Evolutionary conservation across 2,113 vertebrate genomes (phyloP).

Genomic region (Erpornis zantholeuca): DNA sequence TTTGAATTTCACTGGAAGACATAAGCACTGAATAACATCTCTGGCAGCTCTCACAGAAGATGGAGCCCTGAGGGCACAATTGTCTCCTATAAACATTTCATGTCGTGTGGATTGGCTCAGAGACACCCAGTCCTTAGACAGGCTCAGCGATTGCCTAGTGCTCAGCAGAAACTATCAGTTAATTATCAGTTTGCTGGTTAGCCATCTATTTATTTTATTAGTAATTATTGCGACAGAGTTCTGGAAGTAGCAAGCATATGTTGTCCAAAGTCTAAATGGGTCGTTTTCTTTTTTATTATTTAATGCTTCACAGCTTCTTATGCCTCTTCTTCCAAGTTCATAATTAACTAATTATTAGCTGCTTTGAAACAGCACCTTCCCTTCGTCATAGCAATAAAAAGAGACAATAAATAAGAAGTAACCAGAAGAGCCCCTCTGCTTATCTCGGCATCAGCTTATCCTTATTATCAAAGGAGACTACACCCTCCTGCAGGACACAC

Average conservation of each 20-base stretch:
- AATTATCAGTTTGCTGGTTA: slow-evolving; percentile 88
- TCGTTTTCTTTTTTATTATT: slow-evolving; percentile 72
- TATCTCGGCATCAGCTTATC: slow-evolving; percentile 82
- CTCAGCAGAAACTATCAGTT: slow-evolving; percentile 84
- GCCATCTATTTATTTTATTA: slow-evolving; percentile 88
- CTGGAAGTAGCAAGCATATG: slow-evolving; percentile 70
- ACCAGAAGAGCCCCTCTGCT: slow-evolving; percentile 69
- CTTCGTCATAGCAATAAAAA: slow-evolving; percentile 78
- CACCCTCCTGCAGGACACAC: slow-evolving; percentile 61
- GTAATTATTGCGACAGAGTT: slow-evolving; percentile 83
- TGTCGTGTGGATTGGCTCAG: slow-evolving; percentile 75
- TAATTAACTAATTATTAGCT: slow-evolving; percentile 88
- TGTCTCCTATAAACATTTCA: slow-evolving; percentile 85
- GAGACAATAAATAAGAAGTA: slow-evolving; percentile 81
- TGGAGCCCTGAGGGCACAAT: slow-evolving; percentile 82
- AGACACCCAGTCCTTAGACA: slow-evolving; percentile 71
- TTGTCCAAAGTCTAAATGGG: slow-evolving; percentile 82
- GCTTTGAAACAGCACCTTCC: slow-evolving; percentile 77
- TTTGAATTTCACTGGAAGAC: slow-evolving; percentile 90
- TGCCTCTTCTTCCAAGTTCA: slow-evolving; percentile 79
- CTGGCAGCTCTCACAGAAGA: slow-evolving; percentile 83
- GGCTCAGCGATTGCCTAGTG: slow-evolving; percentile 65
- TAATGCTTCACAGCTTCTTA: slow-evolving; percentile 74
- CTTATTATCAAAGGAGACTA: slow-evolving; percentile 79
- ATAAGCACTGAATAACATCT: slow-evolving; percentile 85